A percentile compares a stretch with the other conserved stretches of the same genome.
phyloP scores from a whole-genome alignment of 2,797 vertebrate genomes.

The Balearica regulorum region DNA sequence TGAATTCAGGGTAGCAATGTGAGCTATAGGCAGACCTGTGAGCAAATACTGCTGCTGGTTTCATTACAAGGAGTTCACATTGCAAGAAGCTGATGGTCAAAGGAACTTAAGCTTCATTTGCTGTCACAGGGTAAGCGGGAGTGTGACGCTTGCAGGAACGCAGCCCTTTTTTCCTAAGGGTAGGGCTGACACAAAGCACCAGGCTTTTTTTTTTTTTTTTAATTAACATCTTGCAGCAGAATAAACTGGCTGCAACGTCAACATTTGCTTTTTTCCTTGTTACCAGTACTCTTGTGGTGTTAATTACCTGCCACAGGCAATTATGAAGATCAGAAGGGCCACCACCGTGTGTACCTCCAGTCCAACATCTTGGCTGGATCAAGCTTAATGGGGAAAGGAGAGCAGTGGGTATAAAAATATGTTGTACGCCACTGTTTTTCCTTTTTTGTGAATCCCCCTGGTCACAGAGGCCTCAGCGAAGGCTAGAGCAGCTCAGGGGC shows the following conservation, averaged over 20 bases:
- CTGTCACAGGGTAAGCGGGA: not conserved
- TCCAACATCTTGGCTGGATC: not conserved
- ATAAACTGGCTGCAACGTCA: not conserved
- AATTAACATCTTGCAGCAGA: not conserved
- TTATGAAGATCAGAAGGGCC: not conserved
- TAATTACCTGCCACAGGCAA: conserved; percentile 9
- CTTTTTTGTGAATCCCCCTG: not conserved
- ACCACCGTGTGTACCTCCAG: not conserved
- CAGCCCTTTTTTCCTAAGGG: not conserved
- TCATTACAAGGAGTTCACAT: not conserved
- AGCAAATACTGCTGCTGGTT: not conserved
- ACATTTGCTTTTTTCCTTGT: not conserved
- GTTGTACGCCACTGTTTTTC: not conserved
- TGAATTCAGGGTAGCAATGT: not conserved
- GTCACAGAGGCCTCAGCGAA: not conserved
- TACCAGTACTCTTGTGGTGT: not conserved
- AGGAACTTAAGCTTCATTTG: not conserved
- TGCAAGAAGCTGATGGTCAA: not conserved
- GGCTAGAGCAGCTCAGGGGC: not conserved
- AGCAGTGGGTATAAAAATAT: not conserved
- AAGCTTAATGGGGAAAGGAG: not conserved
- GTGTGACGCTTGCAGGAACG: fast-evolving
- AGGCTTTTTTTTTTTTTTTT: not conserved
- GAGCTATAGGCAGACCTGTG: not conserved
- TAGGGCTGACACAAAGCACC: not conserved